phyloP scores from a whole-genome alignment of 2,888 invertebrate genomes.

The Alitta virens region DNA sequence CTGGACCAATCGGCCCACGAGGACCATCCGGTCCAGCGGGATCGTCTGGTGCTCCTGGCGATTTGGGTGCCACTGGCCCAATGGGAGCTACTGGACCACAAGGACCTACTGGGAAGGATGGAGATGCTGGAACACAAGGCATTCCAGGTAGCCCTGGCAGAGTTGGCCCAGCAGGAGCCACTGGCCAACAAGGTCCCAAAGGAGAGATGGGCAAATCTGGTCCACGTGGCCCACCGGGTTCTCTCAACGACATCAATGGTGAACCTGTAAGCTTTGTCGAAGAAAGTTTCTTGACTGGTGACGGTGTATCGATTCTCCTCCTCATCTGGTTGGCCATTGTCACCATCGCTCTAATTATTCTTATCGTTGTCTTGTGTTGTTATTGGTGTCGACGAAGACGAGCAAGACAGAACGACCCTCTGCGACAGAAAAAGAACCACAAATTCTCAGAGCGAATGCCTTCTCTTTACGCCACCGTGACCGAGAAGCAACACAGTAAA shows the following conservation, averaged over 20 bases:
- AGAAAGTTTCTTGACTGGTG: background rate
- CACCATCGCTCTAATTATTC: slow-evolving; percentile 3
- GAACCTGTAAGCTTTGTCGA: background rate
- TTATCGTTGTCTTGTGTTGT: slow-evolving; percentile 9
- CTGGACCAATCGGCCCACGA: background rate
- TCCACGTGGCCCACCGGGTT: too few relatives aligned
- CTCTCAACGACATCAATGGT: too few relatives aligned
- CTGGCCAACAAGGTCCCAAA: background rate
- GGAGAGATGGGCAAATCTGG: too few relatives aligned
- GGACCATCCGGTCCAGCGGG: slow-evolving; percentile 2
- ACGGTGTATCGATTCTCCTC: background rate
- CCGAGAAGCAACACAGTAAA: too few relatives aligned
- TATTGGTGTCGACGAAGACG: background rate
- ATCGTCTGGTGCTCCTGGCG: background rate
- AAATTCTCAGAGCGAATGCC: too few relatives aligned
- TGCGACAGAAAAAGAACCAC: background rate
- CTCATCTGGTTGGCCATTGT: slow-evolving; percentile 7
- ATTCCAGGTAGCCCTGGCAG: background rate
- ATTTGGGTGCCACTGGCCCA: background rate
- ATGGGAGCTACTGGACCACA: background rate
- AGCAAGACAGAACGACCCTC: background rate
- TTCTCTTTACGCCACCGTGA: too few relatives aligned
- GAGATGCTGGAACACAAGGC: background rate
- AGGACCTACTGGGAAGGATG: background rate
- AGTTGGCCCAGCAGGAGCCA: background rate